Evolutionary conservation across 2,797 vertebrate genomes (phyloP).

Genomic region (Peromyscus nudipes): DNA sequence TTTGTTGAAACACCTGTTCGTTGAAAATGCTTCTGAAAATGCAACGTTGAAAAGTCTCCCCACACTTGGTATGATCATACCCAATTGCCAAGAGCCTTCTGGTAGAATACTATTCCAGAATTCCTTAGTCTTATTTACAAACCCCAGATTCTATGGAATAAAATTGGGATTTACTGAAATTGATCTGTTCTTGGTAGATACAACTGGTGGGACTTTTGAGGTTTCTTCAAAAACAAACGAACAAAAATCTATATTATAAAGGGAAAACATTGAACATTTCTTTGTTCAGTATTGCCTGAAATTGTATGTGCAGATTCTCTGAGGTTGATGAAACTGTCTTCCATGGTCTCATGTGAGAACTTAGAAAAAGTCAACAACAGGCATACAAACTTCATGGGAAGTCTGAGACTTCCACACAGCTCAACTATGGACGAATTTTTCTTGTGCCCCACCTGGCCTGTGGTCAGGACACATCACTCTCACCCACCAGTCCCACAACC

Average conservation of each 20-base stretch:
- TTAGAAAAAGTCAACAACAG: not conserved
- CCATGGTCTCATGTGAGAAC: accelerated
- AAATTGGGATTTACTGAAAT: not conserved
- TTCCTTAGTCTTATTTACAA: not conserved
- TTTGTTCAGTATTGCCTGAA: not conserved
- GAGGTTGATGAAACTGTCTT: not conserved
- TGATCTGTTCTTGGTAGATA: not conserved
- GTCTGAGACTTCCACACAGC: not conserved
- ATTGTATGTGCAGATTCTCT: not conserved
- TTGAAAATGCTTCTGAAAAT: too few species aligned
- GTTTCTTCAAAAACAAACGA: not conserved
- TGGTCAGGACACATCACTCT: too few species aligned
- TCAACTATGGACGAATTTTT: too few species aligned
- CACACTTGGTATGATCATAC: not conserved
- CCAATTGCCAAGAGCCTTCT: not conserved
- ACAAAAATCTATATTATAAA: not conserved
- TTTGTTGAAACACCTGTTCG: not conserved
- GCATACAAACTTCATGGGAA: not conserved
- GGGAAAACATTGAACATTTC: not conserved
- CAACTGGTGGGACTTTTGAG: not conserved
- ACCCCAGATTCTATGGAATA: not conserved
- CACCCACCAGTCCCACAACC: too few species aligned
- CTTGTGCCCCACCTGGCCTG: too few species aligned
- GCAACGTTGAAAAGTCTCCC: too few species aligned
- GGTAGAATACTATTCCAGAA: not conserved